Base-by-base conservation (phyloP, 2,797 vertebrate genomes). In the Forpus xanthops region DNA sequence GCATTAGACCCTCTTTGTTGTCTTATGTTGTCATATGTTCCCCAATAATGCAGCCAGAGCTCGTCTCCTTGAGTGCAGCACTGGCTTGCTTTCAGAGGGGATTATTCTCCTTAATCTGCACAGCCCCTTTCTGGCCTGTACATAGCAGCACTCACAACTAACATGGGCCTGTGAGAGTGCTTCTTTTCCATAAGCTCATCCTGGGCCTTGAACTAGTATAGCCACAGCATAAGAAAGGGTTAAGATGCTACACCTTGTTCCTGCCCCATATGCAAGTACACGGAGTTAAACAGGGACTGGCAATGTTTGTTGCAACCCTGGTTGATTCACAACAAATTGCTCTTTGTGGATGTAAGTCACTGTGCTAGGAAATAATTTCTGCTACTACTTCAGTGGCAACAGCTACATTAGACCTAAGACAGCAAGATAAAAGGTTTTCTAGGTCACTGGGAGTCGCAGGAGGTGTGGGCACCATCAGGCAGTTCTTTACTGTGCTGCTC, bases 161-260 rank as follows among this genome's bases (percentile, higher is more conserved):
- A 42, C 0, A 2, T 2, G 3, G 31, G 15, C 28, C 55, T 5
- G 6, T 2, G 9, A 24, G 15, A 1, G 2, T n/a, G 31, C n/a
- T 83, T 45, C 58, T 67, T 53, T 35, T 53, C 31, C 8, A 1
- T 27, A n/a, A 89, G 18, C 31, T 72, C 7, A 0, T 23, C n/a
- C 45, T 20, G 11, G 1, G 1, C 14, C 35, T 50, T 67, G 2
- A 2, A 23, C 35, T 13, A 21, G 12, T 39, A 52, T 1, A 0
- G 35, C 11, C 49, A 39, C 37, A 39, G 44, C 24, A 44, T 1
- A 2, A 1, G 2, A 58, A 4, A 4, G 7, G 56, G 56, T 45
- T 30, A 37, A 33, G 56, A 47, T 5, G 4, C 28, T 37, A 67
- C n/a, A 53, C 28, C 27, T 71, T 30, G 10, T 3, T 74, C 41